These are phyloP conservation scores for Corbicula japonica DNA, from an alignment of 2,888 invertebrate genomes.

Conservation along the genomic window DNA sequence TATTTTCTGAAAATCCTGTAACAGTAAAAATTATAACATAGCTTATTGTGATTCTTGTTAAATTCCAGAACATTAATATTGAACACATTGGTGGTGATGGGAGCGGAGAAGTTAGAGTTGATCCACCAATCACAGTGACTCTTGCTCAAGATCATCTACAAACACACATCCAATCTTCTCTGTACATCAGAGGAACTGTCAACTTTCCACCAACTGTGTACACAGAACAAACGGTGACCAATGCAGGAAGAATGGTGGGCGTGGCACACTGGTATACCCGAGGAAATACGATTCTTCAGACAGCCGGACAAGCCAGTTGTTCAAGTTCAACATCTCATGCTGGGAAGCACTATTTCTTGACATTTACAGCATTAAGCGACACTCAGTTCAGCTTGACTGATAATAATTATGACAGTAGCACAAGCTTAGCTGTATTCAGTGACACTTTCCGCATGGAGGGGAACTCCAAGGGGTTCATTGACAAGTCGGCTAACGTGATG, in stretches of 20 bases:
- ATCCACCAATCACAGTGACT: conserved; percentile 44
- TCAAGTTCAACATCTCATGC: conserved; percentile 22
- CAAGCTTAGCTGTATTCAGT: conserved; percentile 48
- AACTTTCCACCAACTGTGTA: conserved; percentile 66
- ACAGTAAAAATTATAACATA: too few relatives aligned
- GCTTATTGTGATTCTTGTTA: too few relatives aligned
- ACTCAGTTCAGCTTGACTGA: conserved; percentile 60
- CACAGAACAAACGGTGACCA: conserved; percentile 61
- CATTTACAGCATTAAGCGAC: conserved; percentile 65
- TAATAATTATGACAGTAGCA: conserved; percentile 42
- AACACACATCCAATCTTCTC: conserved; percentile 64
- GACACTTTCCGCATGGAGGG: conserved; percentile 67
- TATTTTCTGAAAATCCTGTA: too few relatives aligned
- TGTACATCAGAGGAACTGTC: conserved; percentile 57
- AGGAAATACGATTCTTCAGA: conserved; percentile 51
- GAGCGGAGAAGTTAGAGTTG: conserved; percentile 66
- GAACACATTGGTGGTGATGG: conserved; percentile 71
- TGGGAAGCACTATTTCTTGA: conserved; percentile 64
- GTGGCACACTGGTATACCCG: conserved; percentile 69
- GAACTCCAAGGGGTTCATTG: conserved; percentile 45
- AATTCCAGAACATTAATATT: conserved; percentile 48
- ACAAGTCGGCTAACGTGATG: conserved; percentile 51
- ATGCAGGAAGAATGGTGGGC: conserved; percentile 66
- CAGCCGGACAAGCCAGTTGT: conserved; percentile 67
- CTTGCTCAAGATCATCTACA: conserved; percentile 60